Conservation (phyloP, 2,797 vertebrate genomes). For the Rhabdomys pumilio region DNA sequence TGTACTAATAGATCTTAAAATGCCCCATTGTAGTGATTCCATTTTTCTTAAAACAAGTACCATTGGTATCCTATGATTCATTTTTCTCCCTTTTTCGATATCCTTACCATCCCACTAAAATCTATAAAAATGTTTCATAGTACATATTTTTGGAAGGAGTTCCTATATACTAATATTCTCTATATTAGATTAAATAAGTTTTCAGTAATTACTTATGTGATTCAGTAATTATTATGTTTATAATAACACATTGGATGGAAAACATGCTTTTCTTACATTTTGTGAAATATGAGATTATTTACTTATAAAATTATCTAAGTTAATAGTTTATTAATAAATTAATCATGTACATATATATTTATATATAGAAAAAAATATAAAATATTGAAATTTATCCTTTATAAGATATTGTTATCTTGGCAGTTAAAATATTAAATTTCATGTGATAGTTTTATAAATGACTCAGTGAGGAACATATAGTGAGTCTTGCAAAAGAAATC, state of each 20-base stretch:
- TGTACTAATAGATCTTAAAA: background rate
- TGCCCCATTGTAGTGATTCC: background rate
- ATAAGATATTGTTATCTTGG: background rate
- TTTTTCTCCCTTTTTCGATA: background rate
- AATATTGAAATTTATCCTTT: background rate
- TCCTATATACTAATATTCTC: background rate
- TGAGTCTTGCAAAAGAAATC: background rate
- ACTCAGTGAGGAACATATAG: background rate
- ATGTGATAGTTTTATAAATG: background rate
- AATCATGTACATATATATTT: background rate
- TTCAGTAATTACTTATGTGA: background rate
- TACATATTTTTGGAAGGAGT: background rate
- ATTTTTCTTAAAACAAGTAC: background rate
- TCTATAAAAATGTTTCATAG: background rate
- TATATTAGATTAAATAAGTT: background rate
- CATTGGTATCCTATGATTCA: background rate
- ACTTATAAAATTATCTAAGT: background rate
- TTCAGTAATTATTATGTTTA: too few species aligned
- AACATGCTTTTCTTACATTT: background rate
- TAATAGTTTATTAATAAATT: background rate
- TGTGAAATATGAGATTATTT: background rate
- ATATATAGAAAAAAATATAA: background rate
- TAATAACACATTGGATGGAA: background rate
- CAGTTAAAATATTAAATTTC: background rate
- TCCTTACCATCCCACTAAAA: background rate